Percentiles rank a stretch among this genome's conserved stretches.
phyloP scores from a whole-genome alignment of 2,888 invertebrate genomes.

The Aelia acuminata region DNA sequence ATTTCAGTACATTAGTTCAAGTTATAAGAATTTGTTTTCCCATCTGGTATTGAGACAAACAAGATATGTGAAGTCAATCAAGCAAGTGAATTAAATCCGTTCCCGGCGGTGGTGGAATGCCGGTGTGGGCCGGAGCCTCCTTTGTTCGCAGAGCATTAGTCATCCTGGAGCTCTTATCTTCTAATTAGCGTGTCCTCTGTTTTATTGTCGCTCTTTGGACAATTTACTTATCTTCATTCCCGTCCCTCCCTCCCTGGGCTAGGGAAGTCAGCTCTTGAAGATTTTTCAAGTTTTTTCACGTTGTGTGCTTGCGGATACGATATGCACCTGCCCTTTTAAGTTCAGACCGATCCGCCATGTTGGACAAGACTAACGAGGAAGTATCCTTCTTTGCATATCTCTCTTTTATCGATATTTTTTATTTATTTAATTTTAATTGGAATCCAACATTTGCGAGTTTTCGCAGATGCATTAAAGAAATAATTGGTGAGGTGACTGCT shows the following conservation, averaged over 20 bases:
- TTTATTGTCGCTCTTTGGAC: slow-evolving; percentile 28
- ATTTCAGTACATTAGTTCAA: too few relatives aligned
- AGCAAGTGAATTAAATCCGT: not conserved
- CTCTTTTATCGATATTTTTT: not conserved
- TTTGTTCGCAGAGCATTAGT: slow-evolving; percentile 29
- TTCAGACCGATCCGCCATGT: not conserved
- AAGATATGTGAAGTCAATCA: not conserved
- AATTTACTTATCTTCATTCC: not conserved
- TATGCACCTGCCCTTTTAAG: not conserved
- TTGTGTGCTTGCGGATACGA: not conserved
- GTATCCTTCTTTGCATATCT: not conserved
- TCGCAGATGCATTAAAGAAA: not conserved
- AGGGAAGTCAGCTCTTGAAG: not conserved
- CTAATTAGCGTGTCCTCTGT: slow-evolving; percentile 31
- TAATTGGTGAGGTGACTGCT: not conserved
- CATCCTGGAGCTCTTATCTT: not conserved
- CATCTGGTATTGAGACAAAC: not conserved
- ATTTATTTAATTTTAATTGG: not conserved
- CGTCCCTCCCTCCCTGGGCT: not conserved
- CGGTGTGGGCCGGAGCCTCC: not conserved
- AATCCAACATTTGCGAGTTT: not conserved
- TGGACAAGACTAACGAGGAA: not conserved
- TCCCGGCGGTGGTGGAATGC: not conserved
- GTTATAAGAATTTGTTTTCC: not conserved
- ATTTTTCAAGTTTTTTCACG: not conserved